phyloP scores from a whole-genome alignment of 2,113 vertebrate genomes.

The Melozone crissalis region DNA sequence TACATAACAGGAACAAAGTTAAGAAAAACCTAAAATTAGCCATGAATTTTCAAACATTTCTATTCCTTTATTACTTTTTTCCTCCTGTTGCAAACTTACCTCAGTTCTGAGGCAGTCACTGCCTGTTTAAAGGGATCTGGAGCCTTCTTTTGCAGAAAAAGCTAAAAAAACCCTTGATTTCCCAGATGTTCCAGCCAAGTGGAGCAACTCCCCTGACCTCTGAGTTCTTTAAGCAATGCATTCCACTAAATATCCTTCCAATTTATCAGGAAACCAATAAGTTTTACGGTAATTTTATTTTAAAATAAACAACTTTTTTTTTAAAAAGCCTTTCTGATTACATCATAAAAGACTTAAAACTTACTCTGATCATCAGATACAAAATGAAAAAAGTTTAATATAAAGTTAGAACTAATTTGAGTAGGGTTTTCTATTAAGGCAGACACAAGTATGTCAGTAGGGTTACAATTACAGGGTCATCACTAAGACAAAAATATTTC shows the following conservation, averaged over 20 bases:
- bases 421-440: neutral
- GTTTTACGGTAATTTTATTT: neutral
- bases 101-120: neutral
- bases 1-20: neutral
- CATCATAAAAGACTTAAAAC: neutral
- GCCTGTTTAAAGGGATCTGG: neutral
- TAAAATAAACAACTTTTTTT: neutral
- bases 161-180: neutral
- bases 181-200: neutral
- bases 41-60: neutral
- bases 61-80: neutral
- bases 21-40: neutral
- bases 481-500: neutral
- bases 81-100: neutral
- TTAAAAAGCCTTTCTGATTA: neutral
- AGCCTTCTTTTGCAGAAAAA: neutral
- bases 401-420: neutral
- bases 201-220: neutral
- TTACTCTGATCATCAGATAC: neutral
- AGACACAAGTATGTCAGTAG: neutral
- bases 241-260: neutral
- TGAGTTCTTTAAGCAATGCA: neutral
- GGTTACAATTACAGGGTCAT: neutral
- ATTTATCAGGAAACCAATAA: neutral
- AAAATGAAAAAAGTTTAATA: neutral